Conservation (phyloP, 2,797 vertebrate species). For the Cuniculus paca region DNA sequence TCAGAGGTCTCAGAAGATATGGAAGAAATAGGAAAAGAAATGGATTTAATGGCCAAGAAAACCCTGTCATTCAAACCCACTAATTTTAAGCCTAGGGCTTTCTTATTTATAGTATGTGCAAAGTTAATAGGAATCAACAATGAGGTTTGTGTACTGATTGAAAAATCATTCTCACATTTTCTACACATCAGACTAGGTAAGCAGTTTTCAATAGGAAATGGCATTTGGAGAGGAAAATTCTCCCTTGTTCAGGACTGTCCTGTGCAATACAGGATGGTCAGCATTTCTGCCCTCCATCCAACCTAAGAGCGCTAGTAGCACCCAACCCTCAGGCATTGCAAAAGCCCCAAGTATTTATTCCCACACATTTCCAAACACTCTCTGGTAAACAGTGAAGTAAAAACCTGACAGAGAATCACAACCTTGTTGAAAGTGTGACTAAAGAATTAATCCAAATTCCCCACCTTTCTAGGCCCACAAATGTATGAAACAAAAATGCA, state of each 20-base stretch:
- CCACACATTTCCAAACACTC: not conserved
- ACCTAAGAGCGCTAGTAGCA: not conserved
- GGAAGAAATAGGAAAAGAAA: not conserved
- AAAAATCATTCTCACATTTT: not conserved
- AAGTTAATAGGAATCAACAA: not conserved
- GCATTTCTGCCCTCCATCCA: not conserved
- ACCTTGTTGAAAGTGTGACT: not conserved
- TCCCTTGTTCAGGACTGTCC: not conserved
- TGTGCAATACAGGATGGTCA: not conserved
- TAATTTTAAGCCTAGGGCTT: not conserved
- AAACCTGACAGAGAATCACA: not conserved
- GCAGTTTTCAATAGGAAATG: not conserved
- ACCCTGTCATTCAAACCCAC: not conserved
- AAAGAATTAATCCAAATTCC: not conserved
- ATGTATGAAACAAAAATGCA: not conserved
- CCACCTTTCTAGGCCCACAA: not conserved
- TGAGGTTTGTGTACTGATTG: not conserved
- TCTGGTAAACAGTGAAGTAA: not conserved
- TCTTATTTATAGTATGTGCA: not conserved
- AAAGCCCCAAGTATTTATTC: not conserved
- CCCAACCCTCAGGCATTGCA: not conserved
- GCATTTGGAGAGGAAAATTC: not conserved
- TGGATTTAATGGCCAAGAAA: not conserved
- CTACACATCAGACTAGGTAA: not conserved
- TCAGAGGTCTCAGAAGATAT: not conserved